Percentiles rank a stretch among this genome's conserved stretches.
phyloP scores from a whole-genome alignment of 2,113 vertebrate genomes.

The Ictidomys tridecemlineatus region DNA sequence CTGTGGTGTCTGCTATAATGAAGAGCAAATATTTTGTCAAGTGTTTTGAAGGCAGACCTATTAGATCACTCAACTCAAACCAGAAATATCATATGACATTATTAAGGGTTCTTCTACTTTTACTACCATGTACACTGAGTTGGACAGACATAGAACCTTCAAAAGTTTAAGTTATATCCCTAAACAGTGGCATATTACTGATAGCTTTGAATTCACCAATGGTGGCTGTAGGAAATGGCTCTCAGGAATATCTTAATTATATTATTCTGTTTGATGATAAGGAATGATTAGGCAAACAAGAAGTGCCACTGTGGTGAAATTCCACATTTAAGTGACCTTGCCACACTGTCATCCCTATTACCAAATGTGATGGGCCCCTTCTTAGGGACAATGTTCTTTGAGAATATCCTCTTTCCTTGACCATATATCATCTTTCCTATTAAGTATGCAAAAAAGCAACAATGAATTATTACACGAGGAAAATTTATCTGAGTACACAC shows the following conservation, averaged over 20 bases:
- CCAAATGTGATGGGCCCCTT: not conserved
- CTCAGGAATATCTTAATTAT: not conserved
- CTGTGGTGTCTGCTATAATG: not conserved
- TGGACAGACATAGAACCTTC: not conserved
- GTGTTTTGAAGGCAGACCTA: not conserved
- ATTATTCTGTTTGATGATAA: not conserved
- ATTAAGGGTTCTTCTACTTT: not conserved
- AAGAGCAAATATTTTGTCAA: not conserved
- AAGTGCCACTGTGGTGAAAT: not conserved
- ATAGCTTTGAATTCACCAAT: conserved; percentile 25
- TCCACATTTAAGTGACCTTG: not conserved
- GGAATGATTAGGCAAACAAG: not conserved
- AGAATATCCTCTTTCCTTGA: not conserved
- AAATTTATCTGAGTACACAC: not conserved
- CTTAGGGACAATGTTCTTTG: not conserved
- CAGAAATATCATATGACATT: not conserved
- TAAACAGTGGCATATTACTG: not conserved
- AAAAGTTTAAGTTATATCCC: not conserved
- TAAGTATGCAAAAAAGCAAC: not conserved
- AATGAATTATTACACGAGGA: not conserved
- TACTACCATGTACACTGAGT: not conserved
- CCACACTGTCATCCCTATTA: not conserved
- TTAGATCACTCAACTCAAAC: not conserved
- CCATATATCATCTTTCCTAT: not conserved
- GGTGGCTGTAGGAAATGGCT: not conserved